Evolutionary conservation across 2,888 invertebrate species (phyloP).

Genomic region (Antitype chi): DNA sequence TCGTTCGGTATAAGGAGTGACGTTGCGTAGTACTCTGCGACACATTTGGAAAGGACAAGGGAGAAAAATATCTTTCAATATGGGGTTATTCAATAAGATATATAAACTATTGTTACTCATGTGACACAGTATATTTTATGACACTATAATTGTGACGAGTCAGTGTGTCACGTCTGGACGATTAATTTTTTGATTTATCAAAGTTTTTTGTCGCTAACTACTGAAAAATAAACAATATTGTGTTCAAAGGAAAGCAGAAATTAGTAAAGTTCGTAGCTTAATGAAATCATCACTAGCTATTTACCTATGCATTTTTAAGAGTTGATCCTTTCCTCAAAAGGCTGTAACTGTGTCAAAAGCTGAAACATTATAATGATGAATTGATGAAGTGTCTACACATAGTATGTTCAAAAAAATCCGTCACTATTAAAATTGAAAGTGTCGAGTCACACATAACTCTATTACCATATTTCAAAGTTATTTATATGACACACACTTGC

Average conservation of each 20-base stretch:
- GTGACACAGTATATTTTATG: conserved; percentile 38
- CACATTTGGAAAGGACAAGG: conserved; percentile 15
- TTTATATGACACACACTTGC: background rate
- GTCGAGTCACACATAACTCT: background rate
- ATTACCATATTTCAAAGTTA: background rate
- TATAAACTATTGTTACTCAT: conserved; percentile 6
- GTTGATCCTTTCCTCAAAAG: background rate
- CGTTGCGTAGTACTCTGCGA: background rate
- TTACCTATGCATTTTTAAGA: too few relatives aligned
- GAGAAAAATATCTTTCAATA: conserved; percentile 24
- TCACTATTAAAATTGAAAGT: background rate
- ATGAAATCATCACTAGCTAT: too few relatives aligned
- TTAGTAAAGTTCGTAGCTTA: background rate
- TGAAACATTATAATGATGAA: background rate
- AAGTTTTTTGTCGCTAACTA: background rate
- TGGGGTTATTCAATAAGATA: conserved; percentile 24
- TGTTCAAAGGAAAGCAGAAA: background rate
- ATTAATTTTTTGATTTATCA: background rate
- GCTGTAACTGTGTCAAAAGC: background rate
- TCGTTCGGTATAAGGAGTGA: conserved; percentile 18
- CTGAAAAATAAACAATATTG: background rate
- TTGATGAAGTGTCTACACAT: background rate
- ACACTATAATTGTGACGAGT: conserved; percentile 42
- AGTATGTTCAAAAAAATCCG: rapidly evolving
- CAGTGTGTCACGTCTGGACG: conserved; percentile 20